These are phyloP conservation scores for Aurelia aurita DNA, from an alignment of 30 jellyfish, hydroid and myxozoan genomes.

Conservation along the genomic window DNA sequence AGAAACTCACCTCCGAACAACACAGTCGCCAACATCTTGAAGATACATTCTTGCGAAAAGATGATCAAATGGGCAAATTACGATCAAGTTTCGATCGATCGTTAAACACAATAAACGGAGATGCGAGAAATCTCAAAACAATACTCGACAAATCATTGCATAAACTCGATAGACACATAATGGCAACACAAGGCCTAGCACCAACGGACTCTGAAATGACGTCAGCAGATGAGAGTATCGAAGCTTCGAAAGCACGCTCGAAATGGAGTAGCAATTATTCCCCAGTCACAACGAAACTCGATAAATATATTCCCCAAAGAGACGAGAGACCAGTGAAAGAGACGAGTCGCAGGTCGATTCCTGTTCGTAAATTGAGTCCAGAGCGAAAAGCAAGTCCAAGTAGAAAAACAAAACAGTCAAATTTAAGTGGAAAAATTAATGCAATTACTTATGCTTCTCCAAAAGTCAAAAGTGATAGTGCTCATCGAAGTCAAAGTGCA, in stretches of 20 bases:
- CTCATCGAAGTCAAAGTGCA: neutral
- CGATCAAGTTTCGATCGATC: slow-evolving; percentile 89
- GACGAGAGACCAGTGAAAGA: slow-evolving; percentile 8
- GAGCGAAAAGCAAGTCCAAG: slow-evolving; percentile 17
- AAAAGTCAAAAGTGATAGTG: neutral
- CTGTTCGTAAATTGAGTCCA: slow-evolving; percentile 22
- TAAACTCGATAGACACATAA: slow-evolving; percentile 86
- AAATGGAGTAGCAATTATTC: neutral
- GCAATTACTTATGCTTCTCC: neutral
- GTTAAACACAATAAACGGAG: slow-evolving; percentile 82
- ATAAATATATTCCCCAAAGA: slow-evolving; percentile 39
- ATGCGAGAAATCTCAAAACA: slow-evolving; percentile 80
- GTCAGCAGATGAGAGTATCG: slow-evolving; percentile 55
- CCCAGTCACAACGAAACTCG: slow-evolving; percentile 50
- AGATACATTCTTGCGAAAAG: slow-evolving; percentile 73
- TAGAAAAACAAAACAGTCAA: slow-evolving; percentile 6
- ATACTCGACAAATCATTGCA: slow-evolving; percentile 83
- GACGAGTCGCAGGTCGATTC: slow-evolving; percentile 10
- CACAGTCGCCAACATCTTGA: slow-evolving; percentile 80
- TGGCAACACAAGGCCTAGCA: slow-evolving; percentile 62
- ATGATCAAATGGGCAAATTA: slow-evolving; percentile 76
- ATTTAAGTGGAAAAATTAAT: neutral
- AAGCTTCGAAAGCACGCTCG: slow-evolving; percentile 13
- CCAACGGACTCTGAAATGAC: slow-evolving; percentile 81
- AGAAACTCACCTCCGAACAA: slow-evolving; percentile 62